A percentile compares a stretch with the other conserved stretches of the same genome.
phyloP scores from a whole-genome alignment of 1,140 invertebrate genomes.

The Sinonovacula constricta region DNA sequence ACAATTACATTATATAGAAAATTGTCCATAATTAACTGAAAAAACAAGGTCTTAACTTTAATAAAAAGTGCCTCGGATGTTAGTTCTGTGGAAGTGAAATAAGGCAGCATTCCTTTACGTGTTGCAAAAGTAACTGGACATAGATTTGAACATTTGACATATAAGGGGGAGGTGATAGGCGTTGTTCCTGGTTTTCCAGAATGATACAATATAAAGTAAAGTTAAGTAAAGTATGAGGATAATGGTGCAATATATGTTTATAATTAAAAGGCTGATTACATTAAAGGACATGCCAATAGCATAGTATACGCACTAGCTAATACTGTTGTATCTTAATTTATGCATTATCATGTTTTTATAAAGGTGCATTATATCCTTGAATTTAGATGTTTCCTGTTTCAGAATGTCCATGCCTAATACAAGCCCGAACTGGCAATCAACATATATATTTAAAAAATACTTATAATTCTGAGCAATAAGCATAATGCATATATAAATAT shows the following conservation, averaged over 20 bases:
- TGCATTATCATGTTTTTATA: too few relatives aligned
- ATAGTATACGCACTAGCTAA: too few relatives aligned
- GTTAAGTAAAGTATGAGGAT: constrained; percentile 46
- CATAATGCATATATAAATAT: too few relatives aligned
- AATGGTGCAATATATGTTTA: constrained; percentile 44
- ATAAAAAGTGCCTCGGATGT: background rate
- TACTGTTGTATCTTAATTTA: too few relatives aligned
- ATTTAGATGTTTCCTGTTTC: too few relatives aligned
- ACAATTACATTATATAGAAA: background rate
- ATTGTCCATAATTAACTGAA: constrained; percentile 10
- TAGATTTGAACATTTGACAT: constrained; percentile 22
- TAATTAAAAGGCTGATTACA: constrained; percentile 42
- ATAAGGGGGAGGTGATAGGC: constrained; percentile 24
- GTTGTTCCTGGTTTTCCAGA: constrained; percentile 27
- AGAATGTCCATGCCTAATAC: too few relatives aligned
- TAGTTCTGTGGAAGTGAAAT: background rate
- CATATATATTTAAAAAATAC: too few relatives aligned
- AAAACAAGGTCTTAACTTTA: constrained; percentile 24
- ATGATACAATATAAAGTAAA: constrained; percentile 55
- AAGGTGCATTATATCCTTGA: too few relatives aligned
- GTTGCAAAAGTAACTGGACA: constrained; percentile 35
- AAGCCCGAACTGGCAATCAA: too few relatives aligned
- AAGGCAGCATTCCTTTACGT: constrained; percentile 7
- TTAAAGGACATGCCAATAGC: constrained; percentile 28
- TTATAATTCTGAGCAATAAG: too few relatives aligned